Evolutionary conservation across 2,113 vertebrate species (phyloP).

Genomic region (Nothobranchius furzeri): DNA sequence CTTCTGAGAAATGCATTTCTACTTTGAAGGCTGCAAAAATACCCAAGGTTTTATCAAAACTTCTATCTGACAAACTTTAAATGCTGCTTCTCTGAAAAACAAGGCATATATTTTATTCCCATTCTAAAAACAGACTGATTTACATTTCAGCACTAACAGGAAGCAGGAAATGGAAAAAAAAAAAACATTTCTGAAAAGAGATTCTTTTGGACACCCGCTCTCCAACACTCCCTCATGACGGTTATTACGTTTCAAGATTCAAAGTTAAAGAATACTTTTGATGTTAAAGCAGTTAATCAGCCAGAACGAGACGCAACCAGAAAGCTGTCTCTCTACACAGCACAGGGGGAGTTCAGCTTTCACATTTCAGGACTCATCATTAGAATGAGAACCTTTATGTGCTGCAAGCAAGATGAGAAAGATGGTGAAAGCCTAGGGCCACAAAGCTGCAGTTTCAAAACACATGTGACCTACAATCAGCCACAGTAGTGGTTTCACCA

Average conservation of each 20-base stretch:
- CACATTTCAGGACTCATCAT: slow-evolving; percentile 9
- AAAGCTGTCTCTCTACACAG: slow-evolving; percentile 3
- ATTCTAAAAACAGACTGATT: slow-evolving; percentile 7
- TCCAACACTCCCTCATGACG: not conserved
- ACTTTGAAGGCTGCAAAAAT: slow-evolving; percentile 41
- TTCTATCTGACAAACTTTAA: slow-evolving; percentile 14
- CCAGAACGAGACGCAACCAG: not conserved
- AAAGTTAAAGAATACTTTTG: not conserved
- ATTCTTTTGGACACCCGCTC: not conserved
- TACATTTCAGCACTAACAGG: slow-evolving; percentile 3
- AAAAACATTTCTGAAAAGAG: slow-evolving; percentile 8
- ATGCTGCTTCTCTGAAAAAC: not conserved
- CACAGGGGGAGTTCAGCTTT: slow-evolving; percentile 4
- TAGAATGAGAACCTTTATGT: slow-evolving; percentile 12
- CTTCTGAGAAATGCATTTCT: slow-evolving; percentile 37
- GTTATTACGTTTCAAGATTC: not conserved
- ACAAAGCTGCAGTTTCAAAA: slow-evolving; percentile 18
- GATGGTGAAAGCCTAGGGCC: slow-evolving; percentile 25
- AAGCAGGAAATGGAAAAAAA: slow-evolving; percentile 21
- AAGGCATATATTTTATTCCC: not conserved
- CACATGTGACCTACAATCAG: slow-evolving; percentile 16
- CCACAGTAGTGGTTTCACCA: not conserved
- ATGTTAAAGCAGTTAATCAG: not conserved
- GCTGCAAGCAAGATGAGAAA: slow-evolving; percentile 19
- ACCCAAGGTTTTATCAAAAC: slow-evolving; percentile 8